Percentiles rank a stretch among this genome's conserved stretches.
Conservation (phyloP, 2,113 vertebrate genomes). For the Nesoenas mayeri region DNA sequence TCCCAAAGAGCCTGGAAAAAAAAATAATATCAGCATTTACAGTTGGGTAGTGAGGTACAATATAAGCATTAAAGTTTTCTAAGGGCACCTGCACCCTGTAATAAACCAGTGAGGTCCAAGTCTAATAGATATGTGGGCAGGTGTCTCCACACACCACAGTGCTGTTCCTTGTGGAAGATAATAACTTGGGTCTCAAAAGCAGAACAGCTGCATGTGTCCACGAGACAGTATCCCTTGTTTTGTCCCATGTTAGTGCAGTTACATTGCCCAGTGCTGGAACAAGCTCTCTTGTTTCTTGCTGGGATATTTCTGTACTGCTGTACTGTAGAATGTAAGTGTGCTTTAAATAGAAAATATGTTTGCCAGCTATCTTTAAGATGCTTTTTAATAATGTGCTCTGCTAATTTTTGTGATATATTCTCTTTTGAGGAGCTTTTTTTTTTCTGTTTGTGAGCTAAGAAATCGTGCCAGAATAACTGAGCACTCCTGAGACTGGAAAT, state of each 20-base stretch:
- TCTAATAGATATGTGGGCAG: neutral
- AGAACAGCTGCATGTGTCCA: neutral
- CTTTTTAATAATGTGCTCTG: neutral
- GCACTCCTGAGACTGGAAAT: neutral
- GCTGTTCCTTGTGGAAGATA: neutral
- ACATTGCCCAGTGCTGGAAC: neutral
- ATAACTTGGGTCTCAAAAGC: neutral
- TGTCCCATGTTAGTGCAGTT: neutral
- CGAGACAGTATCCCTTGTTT: neutral
- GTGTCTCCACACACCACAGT: neutral
- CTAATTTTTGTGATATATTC: neutral
- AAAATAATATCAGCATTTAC: neutral
- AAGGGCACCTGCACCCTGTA: neutral
- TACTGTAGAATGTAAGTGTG: neutral
- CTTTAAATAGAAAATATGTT: neutral
- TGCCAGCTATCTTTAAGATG: neutral
- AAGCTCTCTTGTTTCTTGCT: neutral
- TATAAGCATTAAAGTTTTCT: neutral
- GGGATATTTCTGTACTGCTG: neutral
- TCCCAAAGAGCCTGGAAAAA: neutral
- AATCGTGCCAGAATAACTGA: neutral
- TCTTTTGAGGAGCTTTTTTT: neutral
- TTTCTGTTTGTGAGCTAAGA: neutral
- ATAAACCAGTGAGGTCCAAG: neutral
- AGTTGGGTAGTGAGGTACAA: neutral